These are phyloP conservation scores for Neomorphus geoffroyi DNA, from an alignment of 2,797 vertebrate species.

Conservation along the genomic window DNA sequence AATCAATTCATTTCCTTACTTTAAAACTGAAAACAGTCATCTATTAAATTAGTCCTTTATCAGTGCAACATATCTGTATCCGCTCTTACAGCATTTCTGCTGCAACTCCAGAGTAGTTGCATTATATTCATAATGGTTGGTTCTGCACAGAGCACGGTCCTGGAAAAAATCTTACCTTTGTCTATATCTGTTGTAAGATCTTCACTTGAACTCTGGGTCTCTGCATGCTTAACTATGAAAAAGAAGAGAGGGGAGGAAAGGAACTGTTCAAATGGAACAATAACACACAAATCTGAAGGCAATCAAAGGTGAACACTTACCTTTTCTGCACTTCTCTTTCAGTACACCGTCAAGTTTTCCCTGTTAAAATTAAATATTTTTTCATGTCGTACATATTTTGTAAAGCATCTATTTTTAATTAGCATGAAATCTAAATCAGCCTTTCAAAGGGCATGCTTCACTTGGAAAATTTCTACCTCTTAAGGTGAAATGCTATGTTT, in stretches of 20 bases:
- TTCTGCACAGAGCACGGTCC: not conserved
- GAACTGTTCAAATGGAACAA: not conserved
- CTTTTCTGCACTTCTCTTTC: conserved; percentile 80
- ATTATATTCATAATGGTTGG: not conserved
- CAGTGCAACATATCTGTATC: not conserved
- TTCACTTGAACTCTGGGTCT: conserved; percentile 80
- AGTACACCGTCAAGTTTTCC: conserved; percentile 79
- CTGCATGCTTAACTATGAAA: conserved; percentile 80
- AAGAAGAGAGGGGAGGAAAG: not conserved
- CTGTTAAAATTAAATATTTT: conserved; percentile 73
- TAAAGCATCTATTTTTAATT: not conserved
- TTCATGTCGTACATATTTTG: not conserved
- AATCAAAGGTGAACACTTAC: conserved; percentile 73
- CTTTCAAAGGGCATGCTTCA: not conserved
- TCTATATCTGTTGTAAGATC: conserved; percentile 79
- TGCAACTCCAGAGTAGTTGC: not conserved
- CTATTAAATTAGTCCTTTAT: not conserved
- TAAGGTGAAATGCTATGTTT: not conserved
- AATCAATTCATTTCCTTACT: not conserved
- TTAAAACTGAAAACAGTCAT: not conserved
- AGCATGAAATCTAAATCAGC: not conserved
- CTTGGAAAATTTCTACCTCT: not conserved
- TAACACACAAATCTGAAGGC: not conserved
- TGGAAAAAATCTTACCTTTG: conserved; percentile 82
- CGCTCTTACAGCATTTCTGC: not conserved